phyloP scores from a whole-genome alignment of 2,888 invertebrate genomes.

The Chrysodeixis includens region DNA sequence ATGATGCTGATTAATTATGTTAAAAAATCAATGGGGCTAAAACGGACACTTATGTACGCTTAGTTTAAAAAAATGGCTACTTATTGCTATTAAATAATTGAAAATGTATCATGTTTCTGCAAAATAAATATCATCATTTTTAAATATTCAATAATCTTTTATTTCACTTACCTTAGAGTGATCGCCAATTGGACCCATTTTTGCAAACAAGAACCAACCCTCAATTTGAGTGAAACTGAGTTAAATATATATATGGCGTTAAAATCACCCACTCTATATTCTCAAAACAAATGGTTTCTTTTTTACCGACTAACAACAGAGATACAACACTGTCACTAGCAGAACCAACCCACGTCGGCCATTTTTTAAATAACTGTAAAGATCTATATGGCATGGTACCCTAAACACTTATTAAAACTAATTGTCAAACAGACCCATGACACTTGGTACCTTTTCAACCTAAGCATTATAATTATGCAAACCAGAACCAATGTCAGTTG shows the following conservation, averaged over 20 bases:
- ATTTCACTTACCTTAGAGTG: background rate
- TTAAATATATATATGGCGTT: conserved; percentile 18
- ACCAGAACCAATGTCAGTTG: conserved; percentile 27
- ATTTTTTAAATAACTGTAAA: conserved; percentile 29
- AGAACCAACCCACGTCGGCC: conserved; percentile 29
- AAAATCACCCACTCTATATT: conserved; percentile 24
- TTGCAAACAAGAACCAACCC: conserved; percentile 4
- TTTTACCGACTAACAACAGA: conserved; percentile 23
- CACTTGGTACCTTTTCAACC: too few species aligned
- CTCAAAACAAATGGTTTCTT: conserved; percentile 22
- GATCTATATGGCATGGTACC: conserved; percentile 23
- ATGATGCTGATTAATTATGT: too few species aligned
- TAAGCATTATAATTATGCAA: conserved; percentile 28
- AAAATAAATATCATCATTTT: background rate
- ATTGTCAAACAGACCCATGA: conserved; percentile 24
- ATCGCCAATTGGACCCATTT: background rate
- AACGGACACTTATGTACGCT: too few species aligned
- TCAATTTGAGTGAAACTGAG: conserved; percentile 19
- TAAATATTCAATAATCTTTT: background rate
- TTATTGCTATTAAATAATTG: background rate
- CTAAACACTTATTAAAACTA: conserved; percentile 26
- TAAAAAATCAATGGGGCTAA: background rate
- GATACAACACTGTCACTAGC: conserved; percentile 23
- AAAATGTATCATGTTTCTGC: background rate
- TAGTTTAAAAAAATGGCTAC: background rate